Conservation (phyloP, 1,140 invertebrate species). For the Delia radicum region DNA sequence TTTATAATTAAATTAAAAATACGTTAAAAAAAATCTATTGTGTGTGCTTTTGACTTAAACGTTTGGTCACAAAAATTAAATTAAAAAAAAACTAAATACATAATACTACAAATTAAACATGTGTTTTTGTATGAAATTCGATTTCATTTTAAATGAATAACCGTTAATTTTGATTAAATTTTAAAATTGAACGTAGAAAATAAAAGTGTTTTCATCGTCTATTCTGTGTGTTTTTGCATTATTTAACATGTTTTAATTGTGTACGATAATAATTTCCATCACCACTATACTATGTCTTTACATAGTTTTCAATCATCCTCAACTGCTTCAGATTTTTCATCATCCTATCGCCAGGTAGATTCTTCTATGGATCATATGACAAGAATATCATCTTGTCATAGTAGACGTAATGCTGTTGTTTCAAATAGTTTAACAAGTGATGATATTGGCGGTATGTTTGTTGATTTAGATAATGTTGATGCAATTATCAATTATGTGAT, state of each 20-base stretch:
- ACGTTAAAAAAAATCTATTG: neutral
- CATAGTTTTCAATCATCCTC: neutral
- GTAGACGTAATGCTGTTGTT: neutral
- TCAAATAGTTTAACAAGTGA: neutral
- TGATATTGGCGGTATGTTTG: neutral
- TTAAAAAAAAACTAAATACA: neutral
- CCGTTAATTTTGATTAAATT: too few relatives aligned
- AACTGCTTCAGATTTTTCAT: neutral
- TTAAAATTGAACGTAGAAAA: neutral
- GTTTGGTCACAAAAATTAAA: too few relatives aligned
- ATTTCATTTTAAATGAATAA: too few relatives aligned
- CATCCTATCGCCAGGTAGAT: neutral
- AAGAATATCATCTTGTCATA: neutral
- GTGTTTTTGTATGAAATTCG: neutral
- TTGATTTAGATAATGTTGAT: conserved; percentile 20
- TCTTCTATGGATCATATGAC: neutral
- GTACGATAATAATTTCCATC: neutral
- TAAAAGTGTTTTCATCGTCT: neutral
- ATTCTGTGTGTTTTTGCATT: neutral
- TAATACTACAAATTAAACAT: neutral
- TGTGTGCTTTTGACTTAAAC: too few relatives aligned
- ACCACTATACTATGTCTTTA: conserved; percentile 1
- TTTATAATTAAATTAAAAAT: conserved; percentile 13
- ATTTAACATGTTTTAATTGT: neutral
- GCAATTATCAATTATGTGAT: conserved; percentile 21